A percentile compares a stretch with the other conserved stretches of the same genome.
phyloP scores from a whole-genome alignment of 2,113 vertebrate species.

The Narcine bancroftii region DNA sequence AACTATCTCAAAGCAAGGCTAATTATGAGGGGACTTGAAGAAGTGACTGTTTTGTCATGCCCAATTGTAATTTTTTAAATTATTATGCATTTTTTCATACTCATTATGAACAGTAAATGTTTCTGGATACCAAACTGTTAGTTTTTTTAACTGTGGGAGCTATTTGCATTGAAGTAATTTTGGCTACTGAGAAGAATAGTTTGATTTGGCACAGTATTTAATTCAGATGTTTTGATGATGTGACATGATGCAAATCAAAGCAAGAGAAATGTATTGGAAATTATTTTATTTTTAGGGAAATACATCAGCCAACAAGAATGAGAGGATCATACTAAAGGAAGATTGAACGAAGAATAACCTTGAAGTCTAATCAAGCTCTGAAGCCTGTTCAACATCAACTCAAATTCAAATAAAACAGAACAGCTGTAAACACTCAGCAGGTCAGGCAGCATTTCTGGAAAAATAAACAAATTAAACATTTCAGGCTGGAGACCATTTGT shows the following conservation, averaged over 20 bases:
- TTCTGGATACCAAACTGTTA: background rate
- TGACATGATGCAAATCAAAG: background rate
- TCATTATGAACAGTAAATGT: conserved; percentile 11
- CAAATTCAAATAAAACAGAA: no score
- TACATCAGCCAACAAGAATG: background rate
- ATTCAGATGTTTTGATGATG: background rate
- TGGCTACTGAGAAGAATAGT: conserved; percentile 9
- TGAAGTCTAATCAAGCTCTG: background rate
- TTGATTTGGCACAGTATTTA: background rate
- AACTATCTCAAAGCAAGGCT: background rate
- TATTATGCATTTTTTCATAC: background rate
- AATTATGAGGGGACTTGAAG: background rate
- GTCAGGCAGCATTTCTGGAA: no score
- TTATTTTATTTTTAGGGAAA: background rate
- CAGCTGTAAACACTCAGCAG: no score
- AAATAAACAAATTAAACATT: no score
- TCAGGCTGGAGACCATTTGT: no score
- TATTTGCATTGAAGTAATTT: conserved; percentile 9
- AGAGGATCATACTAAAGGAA: background rate
- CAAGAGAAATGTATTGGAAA: background rate
- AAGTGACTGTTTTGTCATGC: background rate
- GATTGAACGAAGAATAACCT: background rate
- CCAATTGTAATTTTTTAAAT: background rate
- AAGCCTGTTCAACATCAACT: background rate
- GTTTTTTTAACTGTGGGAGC: background rate